Evolutionary conservation across 1,140 invertebrate genomes (phyloP), one percentile per base, ranked within the genome.

Genomic region (Lordiphosa collinella): DNA sequence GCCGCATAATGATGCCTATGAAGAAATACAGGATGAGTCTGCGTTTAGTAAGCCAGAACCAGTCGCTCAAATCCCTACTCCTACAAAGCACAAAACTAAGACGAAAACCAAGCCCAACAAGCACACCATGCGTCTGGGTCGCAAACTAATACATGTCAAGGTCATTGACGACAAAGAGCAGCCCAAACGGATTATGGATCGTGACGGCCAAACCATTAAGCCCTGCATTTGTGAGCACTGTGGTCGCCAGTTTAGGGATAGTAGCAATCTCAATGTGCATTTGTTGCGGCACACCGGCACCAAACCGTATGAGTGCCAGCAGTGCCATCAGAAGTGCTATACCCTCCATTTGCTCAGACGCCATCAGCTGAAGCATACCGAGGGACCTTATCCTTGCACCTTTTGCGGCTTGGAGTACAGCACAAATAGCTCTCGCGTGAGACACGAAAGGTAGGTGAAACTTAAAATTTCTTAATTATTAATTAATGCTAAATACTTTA

Each of bases 181-280:
- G 8, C 71, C 76, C 2, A 82, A 82, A 18, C 78, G 76, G 0
- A 82, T 82, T 46, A 72, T 82, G 18, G 78, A 84, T 57, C 56
- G 71, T 2, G 64, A 82, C 5, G 34, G 76, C 2, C 78, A 63
- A 32, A 63, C 53, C 0, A 54, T 67, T 4, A 60, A 82, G 4
- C 76, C 78, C 4, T 82, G 76, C 38, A 82, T 82, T 11, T 82
- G 76, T 51, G 76, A 82, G 49, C 72, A 84, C 36, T 82, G 76
- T 32, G 76, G 76, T 3, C 58, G 76, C 7, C 76, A 82, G 31
- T 82, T 82, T 12, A 63, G 66, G 5, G 76, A 82, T 29, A 66
- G 61, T 13, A 82, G 76, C 25, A 82, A 82, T 46, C 67, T 82
- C 1, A 71, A 82, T 46, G 72, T 82, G 1, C 76, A 82, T 22